A percentile compares a stretch with the other conserved stretches of the same genome.
Conservation (phyloP, 1,140 invertebrate genomes). For the Sarcophaga peregrina region DNA sequence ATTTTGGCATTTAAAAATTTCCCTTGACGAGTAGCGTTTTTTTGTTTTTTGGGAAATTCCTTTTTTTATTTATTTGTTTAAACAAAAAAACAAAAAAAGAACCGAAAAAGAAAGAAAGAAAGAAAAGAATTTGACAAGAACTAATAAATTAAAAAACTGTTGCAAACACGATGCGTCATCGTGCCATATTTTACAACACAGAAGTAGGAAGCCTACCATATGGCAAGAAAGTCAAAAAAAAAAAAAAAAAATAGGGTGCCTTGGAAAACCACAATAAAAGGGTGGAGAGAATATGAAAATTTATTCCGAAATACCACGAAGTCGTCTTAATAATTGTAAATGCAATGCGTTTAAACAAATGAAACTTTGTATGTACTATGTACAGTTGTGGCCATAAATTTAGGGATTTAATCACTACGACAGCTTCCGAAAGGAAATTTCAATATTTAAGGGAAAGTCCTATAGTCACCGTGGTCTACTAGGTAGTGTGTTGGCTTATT, state of each 20-base stretch:
- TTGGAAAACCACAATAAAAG: neutral
- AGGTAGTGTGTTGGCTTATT: no score
- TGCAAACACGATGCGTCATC: conserved; percentile 1
- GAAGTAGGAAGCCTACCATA: neutral
- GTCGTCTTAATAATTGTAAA: no score
- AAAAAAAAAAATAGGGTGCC: neutral
- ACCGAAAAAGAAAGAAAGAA: neutral
- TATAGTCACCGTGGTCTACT: no score
- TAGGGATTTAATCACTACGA: no score
- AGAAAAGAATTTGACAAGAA: neutral
- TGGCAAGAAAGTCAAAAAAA: neutral
- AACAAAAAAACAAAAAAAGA: neutral
- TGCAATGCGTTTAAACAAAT: no score
- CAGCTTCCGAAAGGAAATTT: no score
- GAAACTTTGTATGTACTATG: no score
- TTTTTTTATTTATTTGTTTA: neutral
- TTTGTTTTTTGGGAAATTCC: neutral
- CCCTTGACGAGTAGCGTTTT: neutral
- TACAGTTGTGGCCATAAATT: no score
- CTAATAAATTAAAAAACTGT: neutral
- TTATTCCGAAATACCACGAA: no score
- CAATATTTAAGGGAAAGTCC: no score
- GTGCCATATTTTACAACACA: neutral
- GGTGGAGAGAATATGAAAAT: no score
- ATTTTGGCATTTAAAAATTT: neutral